Base-by-base conservation (phyloP, 2,888 invertebrate genomes). In the Tromatobia lineatoria region DNA sequence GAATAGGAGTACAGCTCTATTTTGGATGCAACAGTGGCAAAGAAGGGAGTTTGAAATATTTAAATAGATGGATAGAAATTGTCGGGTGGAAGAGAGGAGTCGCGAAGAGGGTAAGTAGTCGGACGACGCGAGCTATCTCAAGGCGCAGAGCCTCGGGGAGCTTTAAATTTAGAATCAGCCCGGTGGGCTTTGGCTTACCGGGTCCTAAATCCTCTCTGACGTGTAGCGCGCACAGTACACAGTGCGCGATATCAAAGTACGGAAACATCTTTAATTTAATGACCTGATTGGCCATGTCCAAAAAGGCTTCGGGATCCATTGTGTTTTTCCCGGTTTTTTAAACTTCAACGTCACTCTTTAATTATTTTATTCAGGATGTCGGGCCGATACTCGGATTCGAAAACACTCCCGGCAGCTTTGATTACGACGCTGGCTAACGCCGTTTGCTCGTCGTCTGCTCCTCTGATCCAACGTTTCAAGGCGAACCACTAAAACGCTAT, bases 261-360 rank as follows among this genome's bases (percentile, higher is more conserved):
- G 99, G 99, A 94, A 97, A 99, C 99, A 99, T 99, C 96, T 99
- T 99, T 90, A 99, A 95, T 94, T 99, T 99, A 91, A 99, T 98
- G 95, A 99, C 98, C 96, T 98, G 98, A 95, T 99, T 99, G 95
- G 99, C 99, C 96, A 99, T 96, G 94, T 99, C 99, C 93, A 99
- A 95, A 95, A 99, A 99, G 87, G 98, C 97, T 95, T 98, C 98
- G 94, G 98, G 98, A 96, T 98, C 98, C 98, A 99, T 98, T 94
- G 91, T 93, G 81, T 85, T 3, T n/a, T 64, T 57, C 11, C n/a
- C 66, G 80, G 82, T 59, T 83, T 82, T 59, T 84, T 10, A 13
- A 34, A 66, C 13, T 42, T 73, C 61, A 67, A 15, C 42, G 34
- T 70, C 67, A 42, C 45, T 64, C 13, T 71, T 67, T 45, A 54